These are phyloP conservation scores for Hyles euphorbiae DNA, from an alignment of 1,140 invertebrate genomes.

Conservation along the genomic window DNA sequence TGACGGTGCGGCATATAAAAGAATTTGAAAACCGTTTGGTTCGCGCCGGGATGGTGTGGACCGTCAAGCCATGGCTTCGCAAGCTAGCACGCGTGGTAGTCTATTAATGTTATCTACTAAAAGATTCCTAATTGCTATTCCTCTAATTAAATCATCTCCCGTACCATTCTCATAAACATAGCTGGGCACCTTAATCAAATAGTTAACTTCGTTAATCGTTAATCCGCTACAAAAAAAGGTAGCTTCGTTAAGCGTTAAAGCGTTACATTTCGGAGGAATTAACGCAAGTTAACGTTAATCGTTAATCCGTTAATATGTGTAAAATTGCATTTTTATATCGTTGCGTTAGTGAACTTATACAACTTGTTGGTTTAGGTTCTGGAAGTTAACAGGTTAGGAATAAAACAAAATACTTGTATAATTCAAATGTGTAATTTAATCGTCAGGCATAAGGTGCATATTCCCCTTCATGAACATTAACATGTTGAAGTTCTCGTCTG, in stretches of 20 bases:
- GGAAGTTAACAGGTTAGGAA: conserved; percentile 31
- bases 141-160: no score
- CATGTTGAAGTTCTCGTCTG: conserved; percentile 36
- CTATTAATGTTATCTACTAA: no score
- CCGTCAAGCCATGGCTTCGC: no score
- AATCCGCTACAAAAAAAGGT: conserved; percentile 27
- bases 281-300: conserved; percentile 22
- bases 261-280: conserved; percentile 26
- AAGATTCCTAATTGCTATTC: no score
- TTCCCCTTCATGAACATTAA: conserved; percentile 33
- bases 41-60: no score
- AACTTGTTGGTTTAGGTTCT: conserved; percentile 28
- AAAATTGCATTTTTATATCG: conserved; percentile 29
- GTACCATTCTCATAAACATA: not conserved
- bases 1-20: no score
- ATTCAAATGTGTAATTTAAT: conserved; percentile 31
- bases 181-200: conserved; percentile 20
- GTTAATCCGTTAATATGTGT: conserved; percentile 19
- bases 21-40: no score
- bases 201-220: conserved; percentile 25
- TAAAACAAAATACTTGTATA: conserved; percentile 30
- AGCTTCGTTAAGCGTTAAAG: conserved; percentile 26
- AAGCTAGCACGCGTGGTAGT: no score
- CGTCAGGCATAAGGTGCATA: conserved; percentile 32
- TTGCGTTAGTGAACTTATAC: no score